Conservation (phyloP, 2,797 vertebrate genomes). For the Microchirus variegatus region DNA sequence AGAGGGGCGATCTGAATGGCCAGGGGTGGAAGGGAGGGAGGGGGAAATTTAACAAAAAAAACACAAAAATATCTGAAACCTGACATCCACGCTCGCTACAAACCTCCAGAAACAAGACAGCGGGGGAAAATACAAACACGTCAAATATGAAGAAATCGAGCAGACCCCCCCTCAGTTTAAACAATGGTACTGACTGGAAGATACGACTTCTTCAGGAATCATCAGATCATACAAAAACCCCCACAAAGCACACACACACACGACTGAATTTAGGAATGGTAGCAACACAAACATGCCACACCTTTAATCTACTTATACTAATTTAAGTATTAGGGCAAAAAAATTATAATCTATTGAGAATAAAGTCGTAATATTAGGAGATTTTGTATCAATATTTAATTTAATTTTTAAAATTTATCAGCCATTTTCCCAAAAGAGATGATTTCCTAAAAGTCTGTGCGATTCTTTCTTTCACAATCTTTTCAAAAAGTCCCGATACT, state of each 20-base stretch:
- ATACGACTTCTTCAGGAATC: slow-evolving; percentile 31
- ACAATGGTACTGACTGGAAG: slow-evolving; percentile 91
- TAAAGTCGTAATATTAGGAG: too few species aligned
- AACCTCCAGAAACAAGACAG: slow-evolving; percentile 69
- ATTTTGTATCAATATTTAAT: too few species aligned
- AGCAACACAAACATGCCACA: slow-evolving; percentile 72
- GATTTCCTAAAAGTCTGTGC: too few species aligned
- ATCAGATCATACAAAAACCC: slow-evolving; percentile 4
- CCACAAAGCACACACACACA: slow-evolving; percentile 9
- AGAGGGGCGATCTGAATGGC: slow-evolving; percentile 51
- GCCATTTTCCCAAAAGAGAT: too few species aligned
- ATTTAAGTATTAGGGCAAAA: too few species aligned
- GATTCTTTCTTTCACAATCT: too few species aligned
- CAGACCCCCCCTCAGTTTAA: slow-evolving; percentile 87
- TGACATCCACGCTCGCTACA: slow-evolving; percentile 56
- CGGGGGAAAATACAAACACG: slow-evolving; percentile 82
- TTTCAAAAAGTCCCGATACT: too few species aligned
- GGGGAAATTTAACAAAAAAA: neutral
- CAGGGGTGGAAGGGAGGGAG: too few species aligned
- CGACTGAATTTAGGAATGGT: slow-evolving; percentile 21
- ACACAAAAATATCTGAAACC: slow-evolving; percentile 34
- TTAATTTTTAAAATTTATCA: too few species aligned
- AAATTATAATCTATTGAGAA: too few species aligned
- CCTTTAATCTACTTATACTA: too few species aligned
- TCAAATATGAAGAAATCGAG: slow-evolving; percentile 65